These are phyloP conservation scores for Pangasianodon gigas DNA, from an alignment of 2,113 vertebrate genomes.

Conservation along the genomic window DNA sequence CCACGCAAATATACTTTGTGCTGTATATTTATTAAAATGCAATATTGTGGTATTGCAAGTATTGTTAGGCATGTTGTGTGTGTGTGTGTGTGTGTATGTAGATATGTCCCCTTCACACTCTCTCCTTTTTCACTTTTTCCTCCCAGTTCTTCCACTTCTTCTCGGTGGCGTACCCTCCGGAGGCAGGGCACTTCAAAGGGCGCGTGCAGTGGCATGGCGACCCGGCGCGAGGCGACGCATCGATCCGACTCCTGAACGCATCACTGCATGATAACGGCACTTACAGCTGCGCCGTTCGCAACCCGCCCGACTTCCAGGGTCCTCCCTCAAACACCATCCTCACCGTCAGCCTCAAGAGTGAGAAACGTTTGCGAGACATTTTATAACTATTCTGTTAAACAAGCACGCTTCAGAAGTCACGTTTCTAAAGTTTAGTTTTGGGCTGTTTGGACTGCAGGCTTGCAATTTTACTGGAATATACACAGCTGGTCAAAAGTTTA, in stretches of 20 bases:
- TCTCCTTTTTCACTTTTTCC: background rate
- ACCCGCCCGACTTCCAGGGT: constrained; percentile 90
- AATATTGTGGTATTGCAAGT: no score
- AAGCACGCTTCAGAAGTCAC: no score
- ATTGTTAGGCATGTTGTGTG: background rate
- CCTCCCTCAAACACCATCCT: constrained; percentile 78
- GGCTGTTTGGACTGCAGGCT: background rate
- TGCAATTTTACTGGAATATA: background rate
- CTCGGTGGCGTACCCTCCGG: constrained; percentile 72
- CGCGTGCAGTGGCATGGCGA: constrained; percentile 83
- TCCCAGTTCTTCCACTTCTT: constrained; percentile 88
- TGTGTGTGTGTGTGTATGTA: background rate
- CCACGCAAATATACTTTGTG: background rate
- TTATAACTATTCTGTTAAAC: background rate
- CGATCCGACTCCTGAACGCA: constrained; percentile 79
- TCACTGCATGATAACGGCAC: constrained; percentile 85
- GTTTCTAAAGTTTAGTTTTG: background rate
- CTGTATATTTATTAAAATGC: background rate
- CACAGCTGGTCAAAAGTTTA: background rate
- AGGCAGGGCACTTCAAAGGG: constrained; percentile 74
- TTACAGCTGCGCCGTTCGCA: constrained; percentile 85
- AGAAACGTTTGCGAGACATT: constrained; percentile 45
- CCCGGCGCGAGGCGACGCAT: constrained; percentile 76
- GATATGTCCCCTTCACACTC: background rate
- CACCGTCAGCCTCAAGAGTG: constrained; percentile 80